Conservation (phyloP, 2,888 invertebrate genomes). For the Carpatolechia fugitivella region DNA sequence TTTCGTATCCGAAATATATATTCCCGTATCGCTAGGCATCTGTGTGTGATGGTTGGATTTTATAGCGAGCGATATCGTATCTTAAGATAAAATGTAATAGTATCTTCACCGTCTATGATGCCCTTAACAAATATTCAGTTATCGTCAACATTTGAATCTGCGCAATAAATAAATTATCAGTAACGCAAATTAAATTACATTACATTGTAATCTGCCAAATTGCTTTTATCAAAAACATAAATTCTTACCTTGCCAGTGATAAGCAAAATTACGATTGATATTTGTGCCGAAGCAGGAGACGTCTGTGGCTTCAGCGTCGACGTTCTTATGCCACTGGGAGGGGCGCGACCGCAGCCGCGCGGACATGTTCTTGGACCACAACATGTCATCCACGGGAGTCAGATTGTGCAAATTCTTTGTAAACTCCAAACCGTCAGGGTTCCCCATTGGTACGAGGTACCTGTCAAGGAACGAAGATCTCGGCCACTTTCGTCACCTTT, state of each 20-base stretch:
- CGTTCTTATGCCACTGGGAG: constrained; percentile 60
- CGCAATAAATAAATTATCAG: too few species aligned
- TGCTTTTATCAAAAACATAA: not conserved
- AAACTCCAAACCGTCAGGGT: constrained; percentile 63
- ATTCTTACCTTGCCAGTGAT: constrained; percentile 68
- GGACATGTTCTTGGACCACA: constrained; percentile 53
- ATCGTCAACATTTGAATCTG: too few species aligned
- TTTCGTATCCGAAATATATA: too few species aligned
- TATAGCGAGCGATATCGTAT: too few species aligned
- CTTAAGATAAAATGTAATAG: too few species aligned
- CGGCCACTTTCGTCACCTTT: too few species aligned
- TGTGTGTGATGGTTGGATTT: too few species aligned
- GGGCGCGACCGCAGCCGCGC: constrained; percentile 43
- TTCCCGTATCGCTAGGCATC: too few species aligned
- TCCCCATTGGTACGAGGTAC: constrained; percentile 66
- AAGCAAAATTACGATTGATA: constrained; percentile 69
- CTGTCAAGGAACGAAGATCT: too few species aligned
- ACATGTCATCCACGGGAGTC: constrained; percentile 36
- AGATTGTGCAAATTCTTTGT: constrained; percentile 43
- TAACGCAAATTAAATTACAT: too few species aligned
- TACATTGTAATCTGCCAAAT: not conserved
- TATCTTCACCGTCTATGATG: too few species aligned
- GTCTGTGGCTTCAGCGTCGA: constrained; percentile 42
- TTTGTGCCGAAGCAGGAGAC: constrained; percentile 59
- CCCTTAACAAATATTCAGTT: too few species aligned